Percentiles rank a stretch among this genome's conserved stretches.
Evolutionary conservation across 2,888 invertebrate genomes (phyloP).

Genomic region (Tholera decimalis): DNA sequence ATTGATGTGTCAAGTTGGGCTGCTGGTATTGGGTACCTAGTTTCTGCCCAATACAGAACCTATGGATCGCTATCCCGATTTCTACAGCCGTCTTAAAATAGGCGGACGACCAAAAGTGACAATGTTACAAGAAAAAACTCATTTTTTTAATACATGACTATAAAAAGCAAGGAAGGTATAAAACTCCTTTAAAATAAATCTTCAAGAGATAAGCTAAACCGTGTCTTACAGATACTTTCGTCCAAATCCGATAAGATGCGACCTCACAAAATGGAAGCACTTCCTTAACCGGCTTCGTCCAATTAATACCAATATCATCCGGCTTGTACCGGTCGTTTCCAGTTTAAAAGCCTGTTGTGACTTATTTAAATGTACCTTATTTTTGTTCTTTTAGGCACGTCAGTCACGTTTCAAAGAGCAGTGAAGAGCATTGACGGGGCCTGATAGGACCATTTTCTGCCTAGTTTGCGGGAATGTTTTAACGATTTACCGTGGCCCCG

Average conservation of each 20-base stretch:
- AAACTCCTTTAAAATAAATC: background rate
- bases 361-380: slow-evolving; percentile 71
- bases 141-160: background rate
- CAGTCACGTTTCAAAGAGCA: slow-evolving; percentile 64
- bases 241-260: slow-evolving; percentile 35
- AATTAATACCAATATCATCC: slow-evolving; percentile 64
- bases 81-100: too few relatives aligned
- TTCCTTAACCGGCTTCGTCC: slow-evolving; percentile 39
- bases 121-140: background rate
- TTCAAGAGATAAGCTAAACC: background rate
- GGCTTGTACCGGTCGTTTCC: slow-evolving; percentile 56
- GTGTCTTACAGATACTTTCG: slow-evolving; percentile 6
- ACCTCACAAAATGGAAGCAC: slow-evolving; percentile 51
- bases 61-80: too few relatives aligned
- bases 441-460: too few relatives aligned
- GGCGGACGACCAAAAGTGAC: too few relatives aligned
- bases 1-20: too few relatives aligned
- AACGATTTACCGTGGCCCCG: too few relatives aligned
- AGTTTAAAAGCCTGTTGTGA: slow-evolving; percentile 74
- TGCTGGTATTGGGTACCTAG: too few relatives aligned
- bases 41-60: too few relatives aligned
- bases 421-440: too few relatives aligned
- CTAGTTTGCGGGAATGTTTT: too few relatives aligned
- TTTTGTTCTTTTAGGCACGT: slow-evolving; percentile 60
- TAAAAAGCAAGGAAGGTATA: background rate